These are phyloP conservation scores for Pristionchus maxplancki DNA, from an alignment of 2,888 invertebrate genomes.

Conservation along the genomic window DNA sequence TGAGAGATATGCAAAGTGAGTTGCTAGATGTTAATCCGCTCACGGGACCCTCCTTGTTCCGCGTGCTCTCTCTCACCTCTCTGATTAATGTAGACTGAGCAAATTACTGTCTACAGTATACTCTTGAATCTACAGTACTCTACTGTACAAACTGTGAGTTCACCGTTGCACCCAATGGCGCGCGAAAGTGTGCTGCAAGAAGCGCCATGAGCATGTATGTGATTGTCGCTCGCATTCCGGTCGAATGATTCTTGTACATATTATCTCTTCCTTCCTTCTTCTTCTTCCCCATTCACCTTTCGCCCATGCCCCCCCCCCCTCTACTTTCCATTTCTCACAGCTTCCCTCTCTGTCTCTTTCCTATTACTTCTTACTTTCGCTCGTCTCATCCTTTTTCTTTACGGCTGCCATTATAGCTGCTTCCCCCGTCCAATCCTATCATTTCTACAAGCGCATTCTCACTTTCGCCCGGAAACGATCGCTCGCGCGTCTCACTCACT, in stretches of 20 bases:
- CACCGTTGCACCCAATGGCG: background rate
- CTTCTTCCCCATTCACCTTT: background rate
- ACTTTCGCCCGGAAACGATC: conserved; percentile 21
- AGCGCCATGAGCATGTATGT: conserved; percentile 11
- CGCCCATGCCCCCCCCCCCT: too few relatives aligned
- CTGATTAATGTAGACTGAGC: too few relatives aligned
- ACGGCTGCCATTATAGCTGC: conserved; percentile 41
- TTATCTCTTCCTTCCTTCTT: conserved; percentile 38
- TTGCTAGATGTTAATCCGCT: background rate
- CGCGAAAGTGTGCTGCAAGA: background rate
- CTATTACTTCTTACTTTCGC: conserved; percentile 37
- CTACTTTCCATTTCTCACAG: conserved; percentile 44
- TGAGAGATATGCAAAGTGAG: background rate
- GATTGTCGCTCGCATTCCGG: conserved; percentile 44
- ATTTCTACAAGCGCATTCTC: conserved; percentile 21
- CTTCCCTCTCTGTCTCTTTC: conserved; percentile 13
- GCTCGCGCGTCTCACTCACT: background rate
- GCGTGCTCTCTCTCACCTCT: background rate
- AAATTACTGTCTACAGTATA: background rate
- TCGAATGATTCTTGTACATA: conserved; percentile 48
- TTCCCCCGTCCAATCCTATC: conserved; percentile 41
- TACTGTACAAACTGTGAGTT: conserved; percentile 6
- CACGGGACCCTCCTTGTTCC: background rate
- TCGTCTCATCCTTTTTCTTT: conserved; percentile 15
- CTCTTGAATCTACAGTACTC: background rate